Evolutionary conservation across 1,140 invertebrate species (phyloP).

Genomic region (Tribolium castaneum): DNA sequence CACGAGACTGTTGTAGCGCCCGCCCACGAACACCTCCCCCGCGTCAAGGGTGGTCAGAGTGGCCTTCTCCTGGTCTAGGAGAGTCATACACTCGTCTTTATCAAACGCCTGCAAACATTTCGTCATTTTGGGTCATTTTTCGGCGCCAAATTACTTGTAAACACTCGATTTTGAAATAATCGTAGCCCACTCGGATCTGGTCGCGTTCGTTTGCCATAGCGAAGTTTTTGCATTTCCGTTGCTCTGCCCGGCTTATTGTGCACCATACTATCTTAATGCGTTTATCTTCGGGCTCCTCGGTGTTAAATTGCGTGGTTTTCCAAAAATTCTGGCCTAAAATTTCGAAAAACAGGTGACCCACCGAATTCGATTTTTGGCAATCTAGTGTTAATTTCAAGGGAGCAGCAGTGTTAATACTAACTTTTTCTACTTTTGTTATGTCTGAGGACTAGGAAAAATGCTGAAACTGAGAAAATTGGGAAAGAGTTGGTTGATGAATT

Average conservation of each 20-base stretch:
- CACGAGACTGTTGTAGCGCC: conserved; percentile 91
- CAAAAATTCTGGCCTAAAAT: conserved; percentile 56
- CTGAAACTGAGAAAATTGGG: conserved; percentile 15
- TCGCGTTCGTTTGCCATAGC: conserved; percentile 74
- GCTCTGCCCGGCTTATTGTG: conserved; percentile 77
- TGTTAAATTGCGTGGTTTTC: conserved; percentile 50
- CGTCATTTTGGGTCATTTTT: neutral
- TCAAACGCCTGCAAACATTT: conserved; percentile 70
- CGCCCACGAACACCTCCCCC: conserved; percentile 92
- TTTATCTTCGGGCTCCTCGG: conserved; percentile 42
- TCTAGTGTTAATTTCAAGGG: neutral
- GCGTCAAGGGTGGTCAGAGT: conserved; percentile 91
- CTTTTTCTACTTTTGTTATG: conserved; percentile 25
- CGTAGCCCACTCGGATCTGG: conserved; percentile 70
- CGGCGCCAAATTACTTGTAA: conserved; percentile 65
- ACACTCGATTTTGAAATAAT: conserved; percentile 74
- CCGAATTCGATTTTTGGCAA: neutral
- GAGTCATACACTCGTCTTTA: conserved; percentile 85
- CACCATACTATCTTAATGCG: conserved; percentile 74
- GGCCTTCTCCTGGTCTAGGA: conserved; percentile 80
- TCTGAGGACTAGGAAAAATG: conserved; percentile 18
- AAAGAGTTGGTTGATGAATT: neutral
- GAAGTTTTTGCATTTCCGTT: conserved; percentile 82
- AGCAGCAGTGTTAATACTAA: conserved; percentile 32
- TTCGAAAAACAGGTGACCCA: neutral